Evolutionary conservation across 2,797 vertebrate genomes (phyloP).

Genomic region (Pteronotus mesoamericanus): DNA sequence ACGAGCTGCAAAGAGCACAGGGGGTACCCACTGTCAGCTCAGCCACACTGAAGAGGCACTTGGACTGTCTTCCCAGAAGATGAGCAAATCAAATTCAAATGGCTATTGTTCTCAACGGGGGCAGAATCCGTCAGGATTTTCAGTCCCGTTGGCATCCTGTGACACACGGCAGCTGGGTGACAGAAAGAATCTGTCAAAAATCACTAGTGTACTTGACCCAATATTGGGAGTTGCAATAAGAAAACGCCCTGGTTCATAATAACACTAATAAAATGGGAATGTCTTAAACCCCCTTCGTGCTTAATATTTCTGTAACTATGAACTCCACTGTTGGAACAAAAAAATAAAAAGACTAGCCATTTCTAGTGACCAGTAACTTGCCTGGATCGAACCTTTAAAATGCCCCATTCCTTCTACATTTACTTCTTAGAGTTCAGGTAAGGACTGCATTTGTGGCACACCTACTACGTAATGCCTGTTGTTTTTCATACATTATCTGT

Average conservation of each 20-base stretch:
- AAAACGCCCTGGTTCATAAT: not conserved
- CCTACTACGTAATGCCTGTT: not conserved
- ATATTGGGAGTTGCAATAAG: not conserved
- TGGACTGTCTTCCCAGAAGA: constrained; percentile 62
- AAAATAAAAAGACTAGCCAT: not conserved
- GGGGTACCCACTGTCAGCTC: constrained; percentile 44
- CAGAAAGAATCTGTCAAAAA: constrained; percentile 49
- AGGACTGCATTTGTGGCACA: not conserved
- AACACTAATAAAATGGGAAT: not conserved
- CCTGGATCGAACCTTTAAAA: not conserved
- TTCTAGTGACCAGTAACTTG: not conserved
- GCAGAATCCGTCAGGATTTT: constrained; percentile 28
- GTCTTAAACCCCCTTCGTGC: not conserved
- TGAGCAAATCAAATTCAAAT: constrained; percentile 49
- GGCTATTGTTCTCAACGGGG: constrained; percentile 40
- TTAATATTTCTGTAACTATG: not conserved
- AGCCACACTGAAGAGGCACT: not conserved
- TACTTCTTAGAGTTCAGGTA: not conserved
- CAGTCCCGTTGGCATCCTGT: not conserved
- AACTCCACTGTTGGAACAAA: not conserved
- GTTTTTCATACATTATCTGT: not conserved
- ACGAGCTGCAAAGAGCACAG: constrained; percentile 41
- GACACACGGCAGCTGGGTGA: constrained; percentile 38
- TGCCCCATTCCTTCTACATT: not conserved
- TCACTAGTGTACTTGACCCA: not conserved